Evolutionary conservation across 2,797 vertebrate species (phyloP), one percentile per base, ranked within the genome.

Genomic region (Arnoldichthys spilopterus): DNA sequence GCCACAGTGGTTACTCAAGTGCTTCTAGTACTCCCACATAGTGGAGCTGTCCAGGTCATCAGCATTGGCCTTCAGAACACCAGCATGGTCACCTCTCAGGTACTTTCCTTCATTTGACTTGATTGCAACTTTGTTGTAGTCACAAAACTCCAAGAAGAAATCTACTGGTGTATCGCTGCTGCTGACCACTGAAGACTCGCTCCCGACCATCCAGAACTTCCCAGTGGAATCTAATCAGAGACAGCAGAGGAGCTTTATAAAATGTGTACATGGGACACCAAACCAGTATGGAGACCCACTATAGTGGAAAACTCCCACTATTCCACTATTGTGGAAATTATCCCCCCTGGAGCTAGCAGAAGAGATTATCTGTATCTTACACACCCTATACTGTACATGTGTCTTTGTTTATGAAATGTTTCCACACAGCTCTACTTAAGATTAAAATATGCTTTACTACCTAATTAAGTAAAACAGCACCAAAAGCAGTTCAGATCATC

Each of bases 101-200:
- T 98, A 99, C 87, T 96, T 97, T 86, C 94, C 93, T 0, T 97
- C 96, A 0, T 77, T 68, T 32, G 88, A 94, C 90, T 97, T 97
- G 88, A 99, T 91, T 16, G 97, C 97, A 89, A 99, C 94, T 91
- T 98, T 99, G 94, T 98, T 98, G 90, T 97, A 98, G 88, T 98
- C 98, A 68, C 96, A 98, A 90, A 99, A 99, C 92, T 99, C 97
- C 0, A 99, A 95, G 89, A 96, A 95, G 95, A 99, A 99, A 90
- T 98, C 96, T 63, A 99, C 94, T 0, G 96, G 96, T 0, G 87
- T 76, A 83, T 97, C 94, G 3, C 97, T 98, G 94, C 97, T 98
- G 95, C 97, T 98, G 90, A 97, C 94, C 83, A 98, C 95, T 0
- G 95, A 93, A 0, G 94, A 93, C 89, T 98, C 98, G 0, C 85